Evolutionary conservation across 2,113 vertebrate species (phyloP), one percentile per base, ranked within the genome.

Genomic region (Tringa solitaria): DNA sequence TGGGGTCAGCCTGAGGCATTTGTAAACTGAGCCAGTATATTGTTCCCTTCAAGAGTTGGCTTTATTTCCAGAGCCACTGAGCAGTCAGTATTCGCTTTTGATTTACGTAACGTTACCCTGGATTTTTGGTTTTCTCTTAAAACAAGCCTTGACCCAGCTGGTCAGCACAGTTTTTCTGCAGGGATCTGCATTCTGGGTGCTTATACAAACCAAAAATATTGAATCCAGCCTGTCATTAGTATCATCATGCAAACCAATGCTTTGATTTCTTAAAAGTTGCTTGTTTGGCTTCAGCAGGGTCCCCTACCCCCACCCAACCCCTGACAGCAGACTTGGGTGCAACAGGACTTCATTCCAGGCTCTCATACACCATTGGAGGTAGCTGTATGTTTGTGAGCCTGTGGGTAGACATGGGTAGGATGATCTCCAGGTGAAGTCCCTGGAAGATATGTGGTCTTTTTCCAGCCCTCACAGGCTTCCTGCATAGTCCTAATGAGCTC

Each of bases 231-330:
- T 76, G 21, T 63, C 46, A 74, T 90, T 80, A 92, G 20, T 43
- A 67, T 80, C 41, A 46, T 27, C 54, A 56, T 1, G 10, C 41
- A 92, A 88, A 86, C 15, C n/a, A 86, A 15, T 45, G 8, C 45
- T 93, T 76, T 39, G 21, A 41, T 77, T 91, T 76, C 63, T 92
- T 73, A 81, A 77, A 90, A 63, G 18, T n/a, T 79, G 20, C n/a
- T 70, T 83, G 26, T 57, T 46, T 86, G 32, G n/a, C 30, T 92
- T 90, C 50, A 35, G 27, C 32, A 48, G 59, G 28, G 17, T 41
- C 13, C 12, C 10, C 15, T 20, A 43, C 16, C 2, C 1, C 32
- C 43, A 28, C 6, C 19, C 39, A 78, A 10, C 6, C 27, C 27
- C 53, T 64, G 43, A 46, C 17, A 68, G 32, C 63, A 72, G 24